phyloP scores from a whole-genome alignment of 2,797 vertebrate species.

The Linurgus olivaceus region DNA sequence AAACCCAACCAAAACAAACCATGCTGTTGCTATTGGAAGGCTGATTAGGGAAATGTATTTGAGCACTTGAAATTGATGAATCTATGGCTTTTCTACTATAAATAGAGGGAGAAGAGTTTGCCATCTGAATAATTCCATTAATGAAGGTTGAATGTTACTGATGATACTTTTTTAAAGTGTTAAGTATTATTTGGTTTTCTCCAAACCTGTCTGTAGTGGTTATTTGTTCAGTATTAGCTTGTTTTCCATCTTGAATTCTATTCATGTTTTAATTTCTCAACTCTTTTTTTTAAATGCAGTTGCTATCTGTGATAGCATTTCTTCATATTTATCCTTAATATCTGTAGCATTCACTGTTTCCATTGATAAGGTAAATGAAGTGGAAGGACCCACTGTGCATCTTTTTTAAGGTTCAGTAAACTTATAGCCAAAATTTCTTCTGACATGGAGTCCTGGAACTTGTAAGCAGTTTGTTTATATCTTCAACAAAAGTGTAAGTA shows the following conservation, averaged over 20 bases:
- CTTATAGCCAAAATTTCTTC: not conserved
- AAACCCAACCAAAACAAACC: not conserved
- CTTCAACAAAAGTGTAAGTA: not conserved
- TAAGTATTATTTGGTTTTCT: not conserved
- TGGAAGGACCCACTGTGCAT: not conserved
- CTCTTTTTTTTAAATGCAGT: not conserved
- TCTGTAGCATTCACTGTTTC: not conserved
- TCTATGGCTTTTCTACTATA: not conserved
- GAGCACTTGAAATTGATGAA: not conserved
- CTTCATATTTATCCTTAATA: not conserved
- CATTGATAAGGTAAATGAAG: not conserved
- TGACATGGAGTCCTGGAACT: not conserved
- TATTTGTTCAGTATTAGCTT: not conserved
- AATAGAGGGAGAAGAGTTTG: not conserved
- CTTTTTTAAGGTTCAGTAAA: not conserved
- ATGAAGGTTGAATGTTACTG: not conserved
- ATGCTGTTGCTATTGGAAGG: not conserved
- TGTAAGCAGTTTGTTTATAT: not conserved
- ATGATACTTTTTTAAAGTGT: not conserved
- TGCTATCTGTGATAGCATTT: not conserved
- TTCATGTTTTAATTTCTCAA: not conserved
- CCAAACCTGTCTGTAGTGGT: not conserved
- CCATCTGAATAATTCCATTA: not conserved
- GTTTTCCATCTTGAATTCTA: not conserved
- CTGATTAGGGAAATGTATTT: not conserved